Evolutionary conservation across 2,797 vertebrate genomes (phyloP), one percentile per base, ranked within the genome.

Genomic region (Eptatretus atami): DNA sequence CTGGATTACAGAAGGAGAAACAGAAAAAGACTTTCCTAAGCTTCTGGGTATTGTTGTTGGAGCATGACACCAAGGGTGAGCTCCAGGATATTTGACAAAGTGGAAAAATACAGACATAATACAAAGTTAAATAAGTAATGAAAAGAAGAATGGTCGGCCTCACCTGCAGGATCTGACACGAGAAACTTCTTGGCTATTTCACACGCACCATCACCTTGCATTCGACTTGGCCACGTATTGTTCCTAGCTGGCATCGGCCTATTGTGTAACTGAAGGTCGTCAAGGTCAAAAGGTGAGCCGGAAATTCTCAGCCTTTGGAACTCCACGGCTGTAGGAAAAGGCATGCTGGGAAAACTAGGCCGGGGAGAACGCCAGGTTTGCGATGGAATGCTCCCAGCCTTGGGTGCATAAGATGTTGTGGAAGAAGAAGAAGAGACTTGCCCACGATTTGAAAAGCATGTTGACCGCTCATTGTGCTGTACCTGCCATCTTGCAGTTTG

Each of bases 211-310:
- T 98, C 92, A n/a, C 75, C 90, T 76, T 98, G 92, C 73, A 94
- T 87, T 67, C 87, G 79, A 75, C 96, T 98, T 66, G 92, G 92
- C 92, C 92, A 98, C 0, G 92, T 98, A 71, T 98, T 98, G 75
- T 98, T 98, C 66, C 92, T 82, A 81, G 95, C 83, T 72, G 95
- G 90, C 0, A 84, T 83, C 83, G 96, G 79, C 72, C 94, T 73
- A 15, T 65, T 65, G 44, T 65, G 55, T 53, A 65, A 61, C 55
- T 61, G 53, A 15, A 81, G 90, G 77, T 98, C 88, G 87, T 95
- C 92, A 72, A 93, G 94, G 70, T 79, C 93, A 44, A 44, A 44
- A 44, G 31, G 31, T 44, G 31, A 44, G 31, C 31, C 31, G 3
- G 31, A 44, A 44, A 44, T 44, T 44, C 31, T 44, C 31, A 44